phyloP scores from a whole-genome alignment of 2,797 vertebrate species.

The Poecile montanus region DNA sequence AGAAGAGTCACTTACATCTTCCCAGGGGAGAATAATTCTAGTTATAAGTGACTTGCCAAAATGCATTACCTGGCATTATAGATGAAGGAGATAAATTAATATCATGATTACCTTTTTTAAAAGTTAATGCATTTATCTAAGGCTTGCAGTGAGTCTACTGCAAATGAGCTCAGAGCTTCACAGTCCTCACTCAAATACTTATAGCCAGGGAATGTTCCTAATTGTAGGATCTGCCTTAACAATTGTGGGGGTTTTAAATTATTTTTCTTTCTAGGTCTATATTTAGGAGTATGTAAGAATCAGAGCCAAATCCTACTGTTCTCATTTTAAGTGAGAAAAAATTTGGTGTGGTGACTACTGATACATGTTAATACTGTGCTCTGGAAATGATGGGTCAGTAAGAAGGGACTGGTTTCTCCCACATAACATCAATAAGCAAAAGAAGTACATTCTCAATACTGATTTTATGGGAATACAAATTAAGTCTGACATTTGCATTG shows the following conservation, averaged over 20 bases:
- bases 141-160: neutral
- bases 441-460: neutral
- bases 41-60: conserved; percentile 19
- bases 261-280: neutral
- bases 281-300: neutral
- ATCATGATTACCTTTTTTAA: neutral
- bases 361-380: neutral
- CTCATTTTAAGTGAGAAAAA: neutral
- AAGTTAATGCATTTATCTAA: neutral
- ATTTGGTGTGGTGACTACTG: neutral
- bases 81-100: conserved; percentile 24
- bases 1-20: conserved; percentile 10
- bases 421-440: neutral
- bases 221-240: neutral
- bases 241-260: neutral
- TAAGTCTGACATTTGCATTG: neutral
- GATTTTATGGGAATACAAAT: neutral
- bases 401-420: neutral
- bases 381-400: neutral
- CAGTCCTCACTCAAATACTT: neutral
- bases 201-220: neutral
- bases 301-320: neutral
- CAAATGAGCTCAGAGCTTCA: neutral
- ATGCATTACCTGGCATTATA: conserved; percentile 6
- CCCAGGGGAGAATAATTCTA: neutral